Evolutionary conservation across 30 jellyfish, hydroid and myxozoan species (phyloP).

Genomic region (Aurelia sp.): DNA sequence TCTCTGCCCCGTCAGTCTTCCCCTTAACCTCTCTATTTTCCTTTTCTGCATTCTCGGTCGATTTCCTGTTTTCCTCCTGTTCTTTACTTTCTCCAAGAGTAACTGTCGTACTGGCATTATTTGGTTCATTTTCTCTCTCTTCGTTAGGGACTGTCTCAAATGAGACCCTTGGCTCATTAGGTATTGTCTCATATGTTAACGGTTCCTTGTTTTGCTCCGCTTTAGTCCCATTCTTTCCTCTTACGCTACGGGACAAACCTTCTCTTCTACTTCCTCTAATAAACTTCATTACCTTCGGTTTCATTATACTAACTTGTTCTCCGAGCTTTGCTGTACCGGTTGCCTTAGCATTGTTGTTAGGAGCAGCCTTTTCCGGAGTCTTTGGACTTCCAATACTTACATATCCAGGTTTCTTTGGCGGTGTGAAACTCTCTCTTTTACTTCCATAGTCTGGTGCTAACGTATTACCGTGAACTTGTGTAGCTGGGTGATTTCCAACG

Average conservation of each 20-base stretch:
- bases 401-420: background rate
- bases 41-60: constrained; percentile 1
- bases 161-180: constrained; percentile 42
- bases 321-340: background rate
- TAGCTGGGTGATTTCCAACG: constrained; percentile 49
- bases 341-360: background rate
- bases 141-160: constrained; percentile 20
- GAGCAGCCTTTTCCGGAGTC: background rate
- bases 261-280: constrained; percentile 27
- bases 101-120: constrained; percentile 6
- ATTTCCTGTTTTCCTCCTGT: constrained; percentile 23
- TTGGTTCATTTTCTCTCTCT: constrained; percentile 12
- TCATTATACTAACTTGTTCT: background rate
- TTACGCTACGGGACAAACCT: background rate
- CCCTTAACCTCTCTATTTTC: background rate
- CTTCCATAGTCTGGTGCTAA: constrained; percentile 37
- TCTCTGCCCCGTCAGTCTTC: background rate
- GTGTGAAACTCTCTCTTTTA: constrained; percentile 26
- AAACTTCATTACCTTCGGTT: constrained; percentile 36
- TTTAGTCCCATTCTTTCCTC: constrained; percentile 11
- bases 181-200: constrained; percentile 37
- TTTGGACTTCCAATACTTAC: constrained; percentile 48
- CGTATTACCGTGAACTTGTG: constrained; percentile 6
- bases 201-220: background rate
- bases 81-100: constrained; percentile 31